Evolutionary conservation across 2,888 invertebrate species (phyloP).

Genomic region (Nomada fucata): DNA sequence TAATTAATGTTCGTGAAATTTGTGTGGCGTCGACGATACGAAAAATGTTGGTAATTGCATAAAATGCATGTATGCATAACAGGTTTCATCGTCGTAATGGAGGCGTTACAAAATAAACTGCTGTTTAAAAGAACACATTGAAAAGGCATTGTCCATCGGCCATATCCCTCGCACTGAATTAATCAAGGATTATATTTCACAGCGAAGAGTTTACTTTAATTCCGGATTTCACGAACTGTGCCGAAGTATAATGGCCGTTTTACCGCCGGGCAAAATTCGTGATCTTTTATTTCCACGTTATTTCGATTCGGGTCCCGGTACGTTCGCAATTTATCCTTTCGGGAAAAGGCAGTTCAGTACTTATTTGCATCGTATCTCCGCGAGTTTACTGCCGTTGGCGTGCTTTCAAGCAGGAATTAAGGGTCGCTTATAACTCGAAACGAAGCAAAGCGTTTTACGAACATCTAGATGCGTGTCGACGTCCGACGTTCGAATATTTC

Average conservation of each 20-base stretch:
- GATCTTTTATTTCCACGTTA: background rate
- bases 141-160: background rate
- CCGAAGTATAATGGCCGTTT: background rate
- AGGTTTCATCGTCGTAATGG: no score
- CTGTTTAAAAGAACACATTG: background rate
- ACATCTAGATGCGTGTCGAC: conserved; percentile 42
- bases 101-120: no score
- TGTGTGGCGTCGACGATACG: no score
- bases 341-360: background rate
- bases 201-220: no score
- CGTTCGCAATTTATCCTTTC: background rate
- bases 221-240: background rate
- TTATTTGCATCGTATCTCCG: conserved; percentile 40
- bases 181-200: background rate
- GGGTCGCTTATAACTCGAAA: conserved; percentile 2
- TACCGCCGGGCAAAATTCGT: background rate
- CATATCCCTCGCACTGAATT: background rate
- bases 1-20: no score
- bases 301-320: background rate
- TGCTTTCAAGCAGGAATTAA: conserved; percentile 36
- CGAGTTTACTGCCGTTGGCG: conserved; percentile 42
- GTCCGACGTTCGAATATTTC: conserved; percentile 54
- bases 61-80: no score
- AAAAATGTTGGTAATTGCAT: no score
- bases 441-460: conserved; percentile 25